phyloP scores from a whole-genome alignment of 2,888 invertebrate species.

The Leptinotarsa tumamoca region DNA sequence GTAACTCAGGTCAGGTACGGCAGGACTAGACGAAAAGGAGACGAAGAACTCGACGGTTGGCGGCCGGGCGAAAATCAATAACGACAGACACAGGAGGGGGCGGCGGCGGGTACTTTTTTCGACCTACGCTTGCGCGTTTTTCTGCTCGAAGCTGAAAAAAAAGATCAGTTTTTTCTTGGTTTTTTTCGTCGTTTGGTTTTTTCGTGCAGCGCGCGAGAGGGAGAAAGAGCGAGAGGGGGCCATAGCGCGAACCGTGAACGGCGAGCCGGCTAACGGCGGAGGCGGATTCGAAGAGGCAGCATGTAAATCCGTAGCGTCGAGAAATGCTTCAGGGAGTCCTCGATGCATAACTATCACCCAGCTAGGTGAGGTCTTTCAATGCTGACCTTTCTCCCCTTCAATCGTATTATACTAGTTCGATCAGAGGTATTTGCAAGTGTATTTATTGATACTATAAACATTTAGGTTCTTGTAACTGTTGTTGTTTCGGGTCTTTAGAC shows the following conservation, averaged over 20 bases:
- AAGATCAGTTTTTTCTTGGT: conserved; percentile 49
- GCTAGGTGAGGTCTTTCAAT: not conserved
- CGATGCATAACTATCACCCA: not conserved
- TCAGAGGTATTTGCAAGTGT: not conserved
- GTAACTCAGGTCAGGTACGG: conserved; percentile 64
- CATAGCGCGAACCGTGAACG: conserved; percentile 22
- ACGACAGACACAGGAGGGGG: conserved; percentile 57
- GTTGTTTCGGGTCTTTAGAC: no score
- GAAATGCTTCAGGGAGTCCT: conserved; percentile 12
- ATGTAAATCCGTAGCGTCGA: conserved; percentile 26
- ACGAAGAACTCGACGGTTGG: conserved; percentile 39
- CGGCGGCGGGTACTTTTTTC: conserved; percentile 44
- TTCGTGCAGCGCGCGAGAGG: conserved; percentile 39
- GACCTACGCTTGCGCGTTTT: conserved; percentile 48
- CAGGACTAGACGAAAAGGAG: conserved; percentile 51
- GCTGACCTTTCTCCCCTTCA: not conserved
- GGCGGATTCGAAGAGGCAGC: conserved; percentile 42
- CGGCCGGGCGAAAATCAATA: conserved; percentile 60
- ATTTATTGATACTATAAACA: not conserved
- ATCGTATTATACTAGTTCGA: not conserved
- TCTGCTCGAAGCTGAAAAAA: conserved; percentile 40
- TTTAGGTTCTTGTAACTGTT: not conserved
- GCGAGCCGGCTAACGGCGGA: conserved; percentile 34
- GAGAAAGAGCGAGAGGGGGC: conserved; percentile 30
- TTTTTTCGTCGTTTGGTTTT: conserved; percentile 49